These are phyloP conservation scores for Eristalinus sepulchralis DNA, from an alignment of 2,888 invertebrate species.

Conservation along the genomic window DNA sequence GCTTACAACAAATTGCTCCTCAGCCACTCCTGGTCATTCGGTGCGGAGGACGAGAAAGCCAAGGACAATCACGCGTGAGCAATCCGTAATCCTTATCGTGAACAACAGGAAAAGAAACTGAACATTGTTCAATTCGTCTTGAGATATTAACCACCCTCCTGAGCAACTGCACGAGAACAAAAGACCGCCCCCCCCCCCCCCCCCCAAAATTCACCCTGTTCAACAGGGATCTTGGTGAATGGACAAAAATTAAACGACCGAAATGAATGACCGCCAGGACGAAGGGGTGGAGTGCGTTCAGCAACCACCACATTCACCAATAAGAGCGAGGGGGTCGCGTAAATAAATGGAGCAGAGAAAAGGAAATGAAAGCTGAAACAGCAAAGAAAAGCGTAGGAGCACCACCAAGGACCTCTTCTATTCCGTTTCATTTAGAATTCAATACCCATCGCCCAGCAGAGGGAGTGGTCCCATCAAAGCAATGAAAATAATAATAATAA, in stretches of 20 bases:
- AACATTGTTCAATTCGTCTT: slow-evolving; percentile 45
- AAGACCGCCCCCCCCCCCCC: no score
- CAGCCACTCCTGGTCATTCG: background rate
- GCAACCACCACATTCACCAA: slow-evolving; percentile 18
- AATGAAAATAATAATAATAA: slow-evolving; percentile 64
- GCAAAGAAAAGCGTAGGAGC: background rate
- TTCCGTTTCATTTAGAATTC: slow-evolving; percentile 26
- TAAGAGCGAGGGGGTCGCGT: background rate
- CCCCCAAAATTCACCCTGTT: slow-evolving; percentile 43
- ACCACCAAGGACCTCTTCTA: slow-evolving; percentile 12
- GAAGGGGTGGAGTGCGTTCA: slow-evolving; percentile 24
- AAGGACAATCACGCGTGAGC: slow-evolving; percentile 44
- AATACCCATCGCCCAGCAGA: background rate
- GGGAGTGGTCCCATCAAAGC: slow-evolving; percentile 53
- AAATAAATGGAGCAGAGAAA: background rate
- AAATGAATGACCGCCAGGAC: background rate
- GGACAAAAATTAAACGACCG: slow-evolving; percentile 55
- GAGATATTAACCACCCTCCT: slow-evolving; percentile 41
- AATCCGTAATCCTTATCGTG: slow-evolving; percentile 63
- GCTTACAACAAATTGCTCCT: slow-evolving; percentile 30
- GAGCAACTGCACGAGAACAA: slow-evolving; percentile 11
- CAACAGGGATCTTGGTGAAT: slow-evolving; percentile 55
- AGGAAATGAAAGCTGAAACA: background rate
- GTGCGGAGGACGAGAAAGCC: slow-evolving; percentile 4
- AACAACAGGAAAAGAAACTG: slow-evolving; percentile 49